Evolutionary conservation across 2,888 invertebrate species (phyloP).

Genomic region (Eurytoma californica): DNA sequence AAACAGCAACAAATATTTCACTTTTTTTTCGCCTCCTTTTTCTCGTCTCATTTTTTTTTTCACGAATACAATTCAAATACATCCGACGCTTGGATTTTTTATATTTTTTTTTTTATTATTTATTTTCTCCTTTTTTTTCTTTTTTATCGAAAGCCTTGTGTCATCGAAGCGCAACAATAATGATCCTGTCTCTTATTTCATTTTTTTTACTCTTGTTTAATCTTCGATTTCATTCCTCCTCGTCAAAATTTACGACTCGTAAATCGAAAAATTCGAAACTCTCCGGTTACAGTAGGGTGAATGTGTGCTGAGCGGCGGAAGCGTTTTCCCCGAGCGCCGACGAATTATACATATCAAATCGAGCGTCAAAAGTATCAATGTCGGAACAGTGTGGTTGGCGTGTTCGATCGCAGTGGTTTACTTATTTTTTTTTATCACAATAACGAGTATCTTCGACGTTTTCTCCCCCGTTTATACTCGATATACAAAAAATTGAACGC

Average conservation of each 20-base stretch:
- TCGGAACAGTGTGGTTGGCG: neutral
- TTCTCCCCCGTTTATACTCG: slow-evolving; percentile 7
- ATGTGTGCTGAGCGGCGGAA: slow-evolving; percentile 35
- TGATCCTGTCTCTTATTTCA: neutral
- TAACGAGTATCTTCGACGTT: slow-evolving; percentile 49
- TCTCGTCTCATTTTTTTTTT: neutral
- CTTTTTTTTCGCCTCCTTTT: neutral
- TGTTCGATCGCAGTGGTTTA: neutral
- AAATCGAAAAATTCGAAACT: slow-evolving; percentile 37
- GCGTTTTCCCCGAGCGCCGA: slow-evolving; percentile 45
- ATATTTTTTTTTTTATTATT: slow-evolving; percentile 1
- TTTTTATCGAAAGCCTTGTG: slow-evolving; percentile 27
- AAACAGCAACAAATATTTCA: slow-evolving; percentile 50
- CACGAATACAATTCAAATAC: slow-evolving; percentile 4
- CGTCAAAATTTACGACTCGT: slow-evolving; percentile 36
- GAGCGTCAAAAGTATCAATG: slow-evolving; percentile 37
- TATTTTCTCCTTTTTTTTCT: slow-evolving; percentile 30
- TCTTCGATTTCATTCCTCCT: slow-evolving; percentile 9
- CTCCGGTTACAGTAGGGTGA: neutral
- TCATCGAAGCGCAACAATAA: slow-evolving; percentile 24
- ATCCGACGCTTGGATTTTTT: slow-evolving; percentile 37
- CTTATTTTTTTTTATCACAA: slow-evolving; percentile 50
- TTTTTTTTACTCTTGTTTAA: neutral
- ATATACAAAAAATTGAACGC: slow-evolving; percentile 54
- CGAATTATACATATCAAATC: slow-evolving; percentile 7